Evolutionary conservation across 2,888 invertebrate genomes (phyloP).

Genomic region (Enchytraeus crypticus): DNA sequence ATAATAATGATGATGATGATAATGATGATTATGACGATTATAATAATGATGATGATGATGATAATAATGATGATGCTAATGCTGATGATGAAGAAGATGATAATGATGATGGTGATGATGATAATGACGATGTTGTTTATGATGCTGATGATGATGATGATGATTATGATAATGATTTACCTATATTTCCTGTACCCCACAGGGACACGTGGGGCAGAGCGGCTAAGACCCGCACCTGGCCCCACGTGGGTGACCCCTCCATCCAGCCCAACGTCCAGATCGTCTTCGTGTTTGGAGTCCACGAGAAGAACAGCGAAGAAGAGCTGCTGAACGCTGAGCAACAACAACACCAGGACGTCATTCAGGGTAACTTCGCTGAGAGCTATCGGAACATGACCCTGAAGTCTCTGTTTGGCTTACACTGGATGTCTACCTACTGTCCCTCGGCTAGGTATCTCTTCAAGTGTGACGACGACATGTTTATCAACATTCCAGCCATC

Average conservation of each 20-base stretch:
- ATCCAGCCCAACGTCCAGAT: conserved; percentile 12
- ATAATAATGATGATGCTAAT: no score
- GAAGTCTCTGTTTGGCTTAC: conserved; percentile 26
- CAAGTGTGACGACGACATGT: conserved; percentile 30
- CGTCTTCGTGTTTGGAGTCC: conserved; percentile 24
- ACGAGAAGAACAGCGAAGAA: conserved; percentile 14
- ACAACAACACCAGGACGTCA: conserved; percentile 16
- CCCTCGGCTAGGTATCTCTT: conserved; percentile 18
- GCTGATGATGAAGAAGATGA: no score
- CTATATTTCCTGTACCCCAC: no score
- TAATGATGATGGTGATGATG: no score
- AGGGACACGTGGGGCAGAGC: background rate
- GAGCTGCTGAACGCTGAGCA: conserved; percentile 15
- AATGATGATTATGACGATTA: no score
- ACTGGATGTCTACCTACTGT: conserved; percentile 22
- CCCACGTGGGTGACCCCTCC: background rate
- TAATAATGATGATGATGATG: no score
- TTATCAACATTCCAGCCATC: conserved; percentile 26
- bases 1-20: no score
- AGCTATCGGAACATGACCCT: conserved; percentile 28
- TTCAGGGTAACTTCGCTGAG: conserved; percentile 26
- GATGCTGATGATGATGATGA: no score
- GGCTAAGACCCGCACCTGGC: background rate
- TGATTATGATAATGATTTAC: no score
- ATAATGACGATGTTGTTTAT: no score